Evolutionary conservation across 2,888 invertebrate species (phyloP).

Genomic region (Drosophila pegasa): DNA sequence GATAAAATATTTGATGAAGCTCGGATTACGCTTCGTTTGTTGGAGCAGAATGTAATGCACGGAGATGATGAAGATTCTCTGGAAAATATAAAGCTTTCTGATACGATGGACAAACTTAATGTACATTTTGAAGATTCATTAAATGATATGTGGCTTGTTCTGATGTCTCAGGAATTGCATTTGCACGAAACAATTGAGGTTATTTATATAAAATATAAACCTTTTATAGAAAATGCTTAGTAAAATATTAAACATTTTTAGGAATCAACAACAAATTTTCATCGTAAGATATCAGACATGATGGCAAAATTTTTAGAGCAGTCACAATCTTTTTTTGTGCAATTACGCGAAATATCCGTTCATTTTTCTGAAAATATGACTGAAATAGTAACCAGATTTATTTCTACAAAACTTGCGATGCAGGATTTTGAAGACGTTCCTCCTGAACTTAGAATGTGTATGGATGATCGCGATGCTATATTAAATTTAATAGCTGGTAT

Average conservation of each 20-base stretch:
- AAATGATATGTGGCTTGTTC: no score
- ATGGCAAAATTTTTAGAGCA: no score
- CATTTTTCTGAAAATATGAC: constrained; percentile 85
- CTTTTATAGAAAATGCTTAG: no score
- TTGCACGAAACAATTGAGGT: constrained; percentile 2
- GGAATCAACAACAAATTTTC: constrained; percentile 91
- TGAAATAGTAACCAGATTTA: constrained; percentile 75
- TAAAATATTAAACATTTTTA: constrained; percentile 76
- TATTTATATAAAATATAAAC: no score
- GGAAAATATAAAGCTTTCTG: not conserved
- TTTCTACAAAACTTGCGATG: constrained; percentile 72
- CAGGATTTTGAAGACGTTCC: constrained; percentile 78
- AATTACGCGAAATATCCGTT: constrained; percentile 87
- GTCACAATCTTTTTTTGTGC: constrained; percentile 86
- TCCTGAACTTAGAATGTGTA: constrained; percentile 79
- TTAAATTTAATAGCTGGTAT: constrained; percentile 87
- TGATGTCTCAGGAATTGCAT: constrained; percentile 1
- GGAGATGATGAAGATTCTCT: constrained; percentile 63
- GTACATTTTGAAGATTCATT: not conserved
- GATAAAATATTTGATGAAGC: constrained; percentile 82
- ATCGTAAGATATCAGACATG: constrained; percentile 90
- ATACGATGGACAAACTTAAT: not conserved
- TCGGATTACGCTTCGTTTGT: constrained; percentile 44
- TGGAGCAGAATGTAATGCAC: constrained; percentile 70
- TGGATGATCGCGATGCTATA: constrained; percentile 89